Conservation (phyloP, 1,140 invertebrate genomes). For the Arctopsyche grandis region DNA sequence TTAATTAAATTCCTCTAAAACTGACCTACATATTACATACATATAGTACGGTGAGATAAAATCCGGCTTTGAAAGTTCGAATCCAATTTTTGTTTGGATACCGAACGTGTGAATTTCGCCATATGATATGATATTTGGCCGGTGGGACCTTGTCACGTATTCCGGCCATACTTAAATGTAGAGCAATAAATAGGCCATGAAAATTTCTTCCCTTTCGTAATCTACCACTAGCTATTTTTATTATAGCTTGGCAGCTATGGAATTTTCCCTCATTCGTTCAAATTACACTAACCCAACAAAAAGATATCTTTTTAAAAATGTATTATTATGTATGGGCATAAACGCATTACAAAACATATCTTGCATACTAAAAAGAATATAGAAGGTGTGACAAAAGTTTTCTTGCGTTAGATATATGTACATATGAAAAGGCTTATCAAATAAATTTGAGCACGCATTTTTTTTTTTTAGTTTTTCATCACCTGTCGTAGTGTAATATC, state of each 20-base stretch:
- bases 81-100: not conserved
- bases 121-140: constrained; percentile 11
- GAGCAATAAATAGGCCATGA: constrained; percentile 36
- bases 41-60: not conserved
- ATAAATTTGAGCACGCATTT: no score
- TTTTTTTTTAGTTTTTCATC: no score
- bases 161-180: constrained; percentile 17
- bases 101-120: constrained; percentile 1
- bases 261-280: not conserved
- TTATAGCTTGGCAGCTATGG: constrained; percentile 13
- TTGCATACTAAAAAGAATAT: no score
- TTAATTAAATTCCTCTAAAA: no score
- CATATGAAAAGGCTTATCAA: no score
- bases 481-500: no score
- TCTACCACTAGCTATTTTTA: constrained; percentile 18
- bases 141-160: constrained; percentile 30
- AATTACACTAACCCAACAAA: no score
- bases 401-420: no score
- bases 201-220: constrained; percentile 32
- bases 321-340: no score
- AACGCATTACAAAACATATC: not conserved
- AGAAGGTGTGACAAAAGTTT: no score
- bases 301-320: not conserved
- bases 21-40: no score
- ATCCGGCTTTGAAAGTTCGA: not conserved